phyloP scores from a whole-genome alignment of 2,113 vertebrate species.

The Ageneiosus marmoratus region DNA sequence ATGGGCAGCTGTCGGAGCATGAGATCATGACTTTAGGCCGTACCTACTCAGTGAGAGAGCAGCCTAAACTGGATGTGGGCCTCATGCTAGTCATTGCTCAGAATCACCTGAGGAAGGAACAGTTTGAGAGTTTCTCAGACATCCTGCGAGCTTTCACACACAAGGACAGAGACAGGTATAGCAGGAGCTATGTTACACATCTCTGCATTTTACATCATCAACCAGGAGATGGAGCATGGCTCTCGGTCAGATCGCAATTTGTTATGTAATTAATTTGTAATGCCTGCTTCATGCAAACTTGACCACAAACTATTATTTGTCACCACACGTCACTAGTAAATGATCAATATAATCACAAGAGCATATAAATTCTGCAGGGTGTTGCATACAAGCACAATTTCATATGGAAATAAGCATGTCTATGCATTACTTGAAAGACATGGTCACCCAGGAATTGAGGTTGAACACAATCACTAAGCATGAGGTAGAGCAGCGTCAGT shows the following conservation, averaged over 20 bases:
- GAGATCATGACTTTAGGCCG: slow-evolving; percentile 83
- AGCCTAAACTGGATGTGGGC: slow-evolving; percentile 59
- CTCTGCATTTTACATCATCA: slow-evolving; percentile 3
- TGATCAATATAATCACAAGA: not conserved
- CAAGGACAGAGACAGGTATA: slow-evolving; percentile 78
- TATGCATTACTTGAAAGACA: slow-evolving; percentile 18
- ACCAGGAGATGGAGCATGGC: not conserved
- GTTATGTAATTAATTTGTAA: not conserved
- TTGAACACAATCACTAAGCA: slow-evolving; percentile 42
- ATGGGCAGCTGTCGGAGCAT: slow-evolving; percentile 76
- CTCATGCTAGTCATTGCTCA: slow-evolving; percentile 77
- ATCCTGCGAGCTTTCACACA: slow-evolving; percentile 70
- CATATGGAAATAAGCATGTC: not conserved
- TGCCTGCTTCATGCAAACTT: not conserved
- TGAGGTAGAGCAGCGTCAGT: slow-evolving; percentile 64
- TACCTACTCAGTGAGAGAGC: slow-evolving; percentile 66
- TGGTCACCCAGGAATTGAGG: slow-evolving; percentile 36
- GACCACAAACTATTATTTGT: not conserved
- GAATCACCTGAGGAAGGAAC: slow-evolving; percentile 79
- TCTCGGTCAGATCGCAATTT: not conserved
- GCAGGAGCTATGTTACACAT: not conserved
- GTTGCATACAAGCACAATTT: not conserved
- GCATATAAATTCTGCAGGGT: not conserved
- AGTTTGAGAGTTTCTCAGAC: slow-evolving; percentile 78
- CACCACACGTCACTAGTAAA: not conserved